These are phyloP conservation scores for Caenorhabditis macrosperma DNA, from an alignment of 2,888 invertebrate genomes.

Conservation along the genomic window DNA sequence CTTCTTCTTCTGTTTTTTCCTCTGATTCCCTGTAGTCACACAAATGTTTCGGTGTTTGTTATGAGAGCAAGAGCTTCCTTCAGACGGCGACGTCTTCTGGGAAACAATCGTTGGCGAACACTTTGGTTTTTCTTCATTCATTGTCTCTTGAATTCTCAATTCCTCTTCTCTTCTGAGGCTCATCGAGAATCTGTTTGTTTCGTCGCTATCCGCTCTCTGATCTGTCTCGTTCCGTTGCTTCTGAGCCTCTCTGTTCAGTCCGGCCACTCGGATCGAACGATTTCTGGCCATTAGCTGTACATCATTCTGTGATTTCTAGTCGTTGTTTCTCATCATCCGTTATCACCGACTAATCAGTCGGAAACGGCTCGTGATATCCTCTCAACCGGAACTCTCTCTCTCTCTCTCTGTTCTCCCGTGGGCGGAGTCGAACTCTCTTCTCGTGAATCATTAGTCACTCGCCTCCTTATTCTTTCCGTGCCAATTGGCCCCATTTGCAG, in stretches of 20 bases:
- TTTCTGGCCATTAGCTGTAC: too few relatives aligned
- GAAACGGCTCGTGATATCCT: neutral
- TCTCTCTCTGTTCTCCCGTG: neutral
- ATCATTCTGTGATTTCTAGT: neutral
- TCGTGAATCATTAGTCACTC: neutral
- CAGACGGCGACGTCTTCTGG: neutral
- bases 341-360: slow-evolving; percentile 1
- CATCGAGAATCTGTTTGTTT: too few relatives aligned
- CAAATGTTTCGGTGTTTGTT: slow-evolving; percentile 11
- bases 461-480: neutral
- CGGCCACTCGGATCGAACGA: neutral
- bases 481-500: slow-evolving; percentile 30
- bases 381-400: neutral
- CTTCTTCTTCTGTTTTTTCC: slow-evolving; percentile 3
- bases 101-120: too few relatives aligned
- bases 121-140: too few relatives aligned
- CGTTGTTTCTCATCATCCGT: too few relatives aligned
- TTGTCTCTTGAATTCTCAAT: too few relatives aligned
- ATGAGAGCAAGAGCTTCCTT: neutral
- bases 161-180: too few relatives aligned
- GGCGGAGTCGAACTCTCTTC: neutral
- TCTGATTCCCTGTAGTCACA: neutral
- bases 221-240: too few relatives aligned
- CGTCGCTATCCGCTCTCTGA: too few relatives aligned
- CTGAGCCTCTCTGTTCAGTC: too few relatives aligned